phyloP scores from a whole-genome alignment of 1,140 invertebrate genomes.

The Papilio glaucus region DNA sequence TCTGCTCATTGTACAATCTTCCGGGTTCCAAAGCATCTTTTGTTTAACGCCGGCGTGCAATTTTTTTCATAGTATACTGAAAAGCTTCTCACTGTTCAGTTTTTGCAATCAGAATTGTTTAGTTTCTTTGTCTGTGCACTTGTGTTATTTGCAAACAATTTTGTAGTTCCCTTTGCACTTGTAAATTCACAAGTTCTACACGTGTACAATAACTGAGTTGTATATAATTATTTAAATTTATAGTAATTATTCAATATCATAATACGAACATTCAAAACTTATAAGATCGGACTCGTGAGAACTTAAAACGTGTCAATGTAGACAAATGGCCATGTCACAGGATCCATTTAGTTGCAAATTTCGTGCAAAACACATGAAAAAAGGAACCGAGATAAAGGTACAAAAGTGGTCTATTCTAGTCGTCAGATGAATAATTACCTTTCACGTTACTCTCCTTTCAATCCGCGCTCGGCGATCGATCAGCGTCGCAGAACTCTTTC shows the following conservation, averaged over 20 bases:
- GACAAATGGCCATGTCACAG: slow-evolving; percentile 79
- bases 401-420: slow-evolving; percentile 83
- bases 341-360: slow-evolving; percentile 82
- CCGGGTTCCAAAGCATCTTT: slow-evolving; percentile 62
- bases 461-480: slow-evolving; percentile 78
- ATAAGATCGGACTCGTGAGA: slow-evolving; percentile 66
- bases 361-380: slow-evolving; percentile 79
- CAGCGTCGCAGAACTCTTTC: slow-evolving; percentile 81
- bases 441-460: slow-evolving; percentile 82
- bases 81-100: slow-evolving; percentile 26
- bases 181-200: neutral
- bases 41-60: slow-evolving; percentile 58
- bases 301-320: slow-evolving; percentile 63
- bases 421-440: slow-evolving; percentile 83
- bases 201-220: neutral
- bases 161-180: slow-evolving; percentile 40
- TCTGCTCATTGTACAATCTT: slow-evolving; percentile 75
- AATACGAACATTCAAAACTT: slow-evolving; percentile 45
- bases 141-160: slow-evolving; percentile 39
- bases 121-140: neutral
- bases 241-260: slow-evolving; percentile 4
- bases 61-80: slow-evolving; percentile 46
- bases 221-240: slow-evolving; percentile 28
- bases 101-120: slow-evolving; percentile 24
- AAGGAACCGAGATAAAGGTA: slow-evolving; percentile 78